A percentile compares a stretch with the other conserved stretches of the same genome.
Conservation (phyloP, 2,113 vertebrate species). For the Gobiocypris rarus region DNA sequence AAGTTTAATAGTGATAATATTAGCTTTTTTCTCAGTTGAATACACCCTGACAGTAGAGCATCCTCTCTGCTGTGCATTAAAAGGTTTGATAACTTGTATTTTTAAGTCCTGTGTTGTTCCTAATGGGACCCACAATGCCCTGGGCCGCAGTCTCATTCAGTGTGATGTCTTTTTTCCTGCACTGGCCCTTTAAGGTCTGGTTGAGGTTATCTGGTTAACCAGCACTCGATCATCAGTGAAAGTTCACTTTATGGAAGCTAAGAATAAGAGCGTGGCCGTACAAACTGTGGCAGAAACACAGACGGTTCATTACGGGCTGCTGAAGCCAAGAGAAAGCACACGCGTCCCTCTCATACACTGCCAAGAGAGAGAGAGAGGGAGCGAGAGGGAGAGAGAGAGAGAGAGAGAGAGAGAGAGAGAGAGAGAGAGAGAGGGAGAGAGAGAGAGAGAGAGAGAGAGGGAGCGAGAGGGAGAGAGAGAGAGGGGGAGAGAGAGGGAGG, state of each 20-base stretch:
- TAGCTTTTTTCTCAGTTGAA: not conserved
- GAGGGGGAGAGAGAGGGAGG: no score
- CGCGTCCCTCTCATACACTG: not conserved
- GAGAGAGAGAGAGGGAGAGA: no score
- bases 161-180: not conserved
- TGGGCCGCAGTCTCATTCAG: no score
- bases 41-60: not conserved
- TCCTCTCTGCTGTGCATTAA: not conserved
- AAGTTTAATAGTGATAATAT: no score
- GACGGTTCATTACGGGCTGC: not conserved
- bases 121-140: not conserved
- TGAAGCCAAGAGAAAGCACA: constrained; percentile 40
- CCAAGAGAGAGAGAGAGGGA: no score
- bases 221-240: constrained; percentile 37
- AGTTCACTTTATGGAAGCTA: constrained; percentile 41
- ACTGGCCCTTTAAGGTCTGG: constrained; percentile 7
- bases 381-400: no score
- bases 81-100: not conserved
- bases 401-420: no score
- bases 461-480: no score
- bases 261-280: constrained; percentile 53
- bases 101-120: not conserved
- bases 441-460: no score
- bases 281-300: constrained; percentile 32
- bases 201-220: not conserved